These are phyloP conservation scores for Leptopilina clavipes DNA, from an alignment of 1,140 invertebrate species.

Conservation along the genomic window DNA sequence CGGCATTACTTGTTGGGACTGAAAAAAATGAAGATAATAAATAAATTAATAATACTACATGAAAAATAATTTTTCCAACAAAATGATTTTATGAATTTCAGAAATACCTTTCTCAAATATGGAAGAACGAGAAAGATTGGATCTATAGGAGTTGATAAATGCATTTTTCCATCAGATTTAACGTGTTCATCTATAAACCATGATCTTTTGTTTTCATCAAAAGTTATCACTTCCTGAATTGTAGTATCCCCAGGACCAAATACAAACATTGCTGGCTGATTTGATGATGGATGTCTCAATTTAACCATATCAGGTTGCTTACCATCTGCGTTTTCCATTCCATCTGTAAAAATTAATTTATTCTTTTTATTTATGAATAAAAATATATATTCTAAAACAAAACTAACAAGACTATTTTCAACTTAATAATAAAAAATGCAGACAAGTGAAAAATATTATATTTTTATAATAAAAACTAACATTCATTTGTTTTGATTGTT, in stretches of 20 bases:
- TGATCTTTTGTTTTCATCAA: conserved; percentile 80
- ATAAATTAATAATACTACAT: no score
- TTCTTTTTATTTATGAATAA: no score
- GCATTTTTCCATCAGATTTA: conserved; percentile 84
- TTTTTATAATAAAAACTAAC: no score
- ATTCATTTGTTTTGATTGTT: no score
- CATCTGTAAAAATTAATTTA: conserved; percentile 28
- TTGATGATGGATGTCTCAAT: conserved; percentile 80
- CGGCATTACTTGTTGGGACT: conserved; percentile 78
- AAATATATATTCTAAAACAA: no score
- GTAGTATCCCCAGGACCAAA: conserved; percentile 76
- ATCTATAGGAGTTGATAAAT: conserved; percentile 83
- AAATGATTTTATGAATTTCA: neutral
- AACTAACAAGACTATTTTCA: no score
- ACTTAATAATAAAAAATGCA: no score
- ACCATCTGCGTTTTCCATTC: conserved; percentile 74
- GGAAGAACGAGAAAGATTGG: conserved; percentile 80
- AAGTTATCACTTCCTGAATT: conserved; percentile 81
- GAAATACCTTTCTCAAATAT: conserved; percentile 74
- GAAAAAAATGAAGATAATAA: conserved; percentile 11
- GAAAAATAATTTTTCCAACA: no score
- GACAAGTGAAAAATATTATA: no score
- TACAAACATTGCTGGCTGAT: conserved; percentile 78
- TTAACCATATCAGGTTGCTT: conserved; percentile 84
- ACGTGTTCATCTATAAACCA: conserved; percentile 84